Evolutionary conservation across 2,113 vertebrate species (phyloP).

Genomic region (Ancistrus triradiatus): DNA sequence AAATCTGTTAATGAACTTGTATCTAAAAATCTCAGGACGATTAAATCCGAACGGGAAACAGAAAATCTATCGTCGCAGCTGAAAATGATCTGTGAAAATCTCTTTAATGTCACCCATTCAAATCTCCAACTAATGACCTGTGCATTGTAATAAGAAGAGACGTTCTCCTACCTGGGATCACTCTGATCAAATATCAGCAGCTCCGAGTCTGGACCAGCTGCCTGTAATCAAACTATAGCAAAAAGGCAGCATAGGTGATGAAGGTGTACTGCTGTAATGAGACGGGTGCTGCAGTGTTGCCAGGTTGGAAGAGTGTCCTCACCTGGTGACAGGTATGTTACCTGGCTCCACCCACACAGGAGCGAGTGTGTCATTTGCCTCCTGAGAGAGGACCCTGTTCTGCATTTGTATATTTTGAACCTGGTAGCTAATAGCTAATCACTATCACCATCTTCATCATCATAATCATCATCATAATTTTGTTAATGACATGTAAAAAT

Average conservation of each 20-base stretch:
- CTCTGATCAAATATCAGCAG: background rate
- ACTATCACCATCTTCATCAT: background rate
- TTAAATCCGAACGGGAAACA: background rate
- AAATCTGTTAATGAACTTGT: background rate
- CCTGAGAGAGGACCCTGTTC: slow-evolving; percentile 4
- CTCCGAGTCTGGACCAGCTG: background rate
- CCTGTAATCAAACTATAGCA: background rate
- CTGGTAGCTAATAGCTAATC: background rate
- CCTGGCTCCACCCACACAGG: slow-evolving; percentile 31
- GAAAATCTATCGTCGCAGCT: no score
- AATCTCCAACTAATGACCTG: no score
- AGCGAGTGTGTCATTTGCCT: slow-evolving; percentile 32
- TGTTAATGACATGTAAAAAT: background rate
- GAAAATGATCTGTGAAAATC: no score
- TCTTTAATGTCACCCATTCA: no score
- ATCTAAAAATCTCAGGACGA: background rate
- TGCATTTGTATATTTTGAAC: slow-evolving; percentile 27
- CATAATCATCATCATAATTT: background rate
- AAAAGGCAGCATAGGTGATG: background rate
- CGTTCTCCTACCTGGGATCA: background rate
- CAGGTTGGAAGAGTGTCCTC: slow-evolving; percentile 1
- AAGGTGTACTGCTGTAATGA: background rate
- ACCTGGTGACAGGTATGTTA: slow-evolving; percentile 50
- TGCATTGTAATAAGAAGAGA: background rate
- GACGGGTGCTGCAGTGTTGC: background rate